These are phyloP conservation scores for Eupithecia centaureata DNA, from an alignment of 2,888 invertebrate species.

Conservation along the genomic window DNA sequence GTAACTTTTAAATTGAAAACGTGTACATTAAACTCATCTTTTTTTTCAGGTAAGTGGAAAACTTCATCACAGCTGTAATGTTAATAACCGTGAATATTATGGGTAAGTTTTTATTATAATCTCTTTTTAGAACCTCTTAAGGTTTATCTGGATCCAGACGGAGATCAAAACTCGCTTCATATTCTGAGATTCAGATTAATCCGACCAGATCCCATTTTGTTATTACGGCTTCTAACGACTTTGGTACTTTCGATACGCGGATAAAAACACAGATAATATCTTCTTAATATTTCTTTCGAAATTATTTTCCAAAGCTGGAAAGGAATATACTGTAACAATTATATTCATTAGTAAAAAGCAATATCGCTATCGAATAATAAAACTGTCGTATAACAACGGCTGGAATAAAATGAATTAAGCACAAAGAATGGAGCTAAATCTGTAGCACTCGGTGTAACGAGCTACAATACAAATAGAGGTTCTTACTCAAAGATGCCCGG, in stretches of 20 bases:
- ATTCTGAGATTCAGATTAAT: not conserved
- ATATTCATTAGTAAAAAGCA: not conserved
- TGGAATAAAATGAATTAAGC: not conserved
- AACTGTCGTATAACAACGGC: not conserved
- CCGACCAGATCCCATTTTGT: not conserved
- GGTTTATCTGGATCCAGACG: not conserved
- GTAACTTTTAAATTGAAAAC: not conserved
- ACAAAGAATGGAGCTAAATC: constrained; percentile 31
- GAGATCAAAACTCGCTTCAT: not conserved
- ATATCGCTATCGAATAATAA: not conserved
- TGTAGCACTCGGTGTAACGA: constrained; percentile 35
- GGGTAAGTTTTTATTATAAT: constrained; percentile 24
- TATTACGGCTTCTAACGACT: not conserved
- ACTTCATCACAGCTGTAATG: constrained; percentile 10
- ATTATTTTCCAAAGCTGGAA: no score
- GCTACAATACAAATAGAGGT: constrained; percentile 33
- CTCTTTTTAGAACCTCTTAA: constrained; percentile 15
- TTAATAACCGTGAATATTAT: constrained; percentile 24
- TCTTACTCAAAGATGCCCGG: constrained; percentile 51
- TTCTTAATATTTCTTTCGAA: no score
- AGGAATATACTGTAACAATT: not conserved
- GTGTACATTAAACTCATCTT: constrained; percentile 8
- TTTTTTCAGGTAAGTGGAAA: constrained; percentile 47
- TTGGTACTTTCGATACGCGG: not conserved
- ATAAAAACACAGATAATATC: not conserved